A percentile compares a stretch with the other conserved stretches of the same genome.
These are phyloP conservation scores for Eristalis intricaria DNA, from an alignment of 2,888 invertebrate species.

Conservation along the genomic window DNA sequence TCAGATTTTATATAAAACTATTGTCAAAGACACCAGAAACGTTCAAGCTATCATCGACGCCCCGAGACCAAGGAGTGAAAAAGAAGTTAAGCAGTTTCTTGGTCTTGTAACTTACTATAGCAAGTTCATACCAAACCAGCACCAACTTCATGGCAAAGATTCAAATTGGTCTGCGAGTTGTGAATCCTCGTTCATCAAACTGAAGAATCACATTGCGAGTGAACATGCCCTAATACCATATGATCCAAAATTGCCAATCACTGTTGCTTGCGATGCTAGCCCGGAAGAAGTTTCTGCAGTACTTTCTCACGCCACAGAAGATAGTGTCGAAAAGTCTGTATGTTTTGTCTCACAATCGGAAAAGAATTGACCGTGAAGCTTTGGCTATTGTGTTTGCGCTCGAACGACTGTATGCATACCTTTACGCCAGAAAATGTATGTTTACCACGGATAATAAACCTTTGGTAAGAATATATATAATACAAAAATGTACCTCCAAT, in stretches of 20 bases:
- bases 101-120: neutral
- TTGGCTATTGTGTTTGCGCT: constrained; percentile 42
- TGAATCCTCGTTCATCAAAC: constrained; percentile 4
- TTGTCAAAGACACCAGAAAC: neutral
- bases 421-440: constrained; percentile 37
- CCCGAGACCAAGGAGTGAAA: neutral
- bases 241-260: neutral
- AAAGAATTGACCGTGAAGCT: constrained; percentile 17
- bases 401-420: constrained; percentile 32
- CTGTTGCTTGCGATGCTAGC: constrained; percentile 14
- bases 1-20: neutral
- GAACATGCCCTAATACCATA: constrained; percentile 15
- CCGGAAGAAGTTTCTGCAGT: neutral
- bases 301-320: neutral
- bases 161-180: constrained; percentile 3
- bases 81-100: neutral
- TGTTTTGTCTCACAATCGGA: constrained; percentile 27
- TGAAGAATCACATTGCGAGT: constrained; percentile 1
- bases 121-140: neutral
- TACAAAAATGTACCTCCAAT: constrained; percentile 13
- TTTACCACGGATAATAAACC: constrained; percentile 44
- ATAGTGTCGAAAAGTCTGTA: neutral
- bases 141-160: neutral
- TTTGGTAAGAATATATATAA: constrained; percentile 46
- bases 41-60: neutral